Evolutionary conservation across 53 echinoderm and acorn worm species (phyloP).

Genomic region (Henricia sp.): DNA sequence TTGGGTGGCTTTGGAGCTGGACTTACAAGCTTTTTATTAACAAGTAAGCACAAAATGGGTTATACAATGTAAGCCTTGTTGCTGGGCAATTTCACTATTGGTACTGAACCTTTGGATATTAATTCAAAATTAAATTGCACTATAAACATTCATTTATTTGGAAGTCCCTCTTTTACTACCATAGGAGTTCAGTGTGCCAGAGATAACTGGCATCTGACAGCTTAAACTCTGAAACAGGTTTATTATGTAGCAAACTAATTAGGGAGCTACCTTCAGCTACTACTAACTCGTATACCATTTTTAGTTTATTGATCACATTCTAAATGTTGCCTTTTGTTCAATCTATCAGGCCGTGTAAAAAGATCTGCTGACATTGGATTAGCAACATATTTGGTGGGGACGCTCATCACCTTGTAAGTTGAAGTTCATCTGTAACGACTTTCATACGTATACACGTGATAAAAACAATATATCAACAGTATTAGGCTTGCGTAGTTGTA

Average conservation of each 20-base stretch:
- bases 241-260: no score
- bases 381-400: conserved; percentile 62
- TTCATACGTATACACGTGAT: no score
- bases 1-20: conserved; percentile 81
- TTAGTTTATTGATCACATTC: background rate
- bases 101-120: background rate
- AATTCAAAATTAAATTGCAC: background rate
- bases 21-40: conserved; percentile 73
- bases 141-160: no score
- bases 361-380: conserved; percentile 83
- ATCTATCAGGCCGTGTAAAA: conserved; percentile 76
- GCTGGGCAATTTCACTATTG: background rate
- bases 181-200: no score
- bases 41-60: conserved; percentile 71
- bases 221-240: no score
- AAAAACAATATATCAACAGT: no score
- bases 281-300: no score
- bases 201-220: background rate
- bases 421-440: no score
- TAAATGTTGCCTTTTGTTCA: background rate
- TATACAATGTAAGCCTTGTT: no score
- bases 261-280: no score
- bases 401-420: conserved; percentile 89
- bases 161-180: no score
- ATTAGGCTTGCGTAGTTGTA: no score